These are phyloP conservation scores for Catamblyrhynchus diadema DNA, from an alignment of 2,797 vertebrate genomes.

Conservation along the genomic window DNA sequence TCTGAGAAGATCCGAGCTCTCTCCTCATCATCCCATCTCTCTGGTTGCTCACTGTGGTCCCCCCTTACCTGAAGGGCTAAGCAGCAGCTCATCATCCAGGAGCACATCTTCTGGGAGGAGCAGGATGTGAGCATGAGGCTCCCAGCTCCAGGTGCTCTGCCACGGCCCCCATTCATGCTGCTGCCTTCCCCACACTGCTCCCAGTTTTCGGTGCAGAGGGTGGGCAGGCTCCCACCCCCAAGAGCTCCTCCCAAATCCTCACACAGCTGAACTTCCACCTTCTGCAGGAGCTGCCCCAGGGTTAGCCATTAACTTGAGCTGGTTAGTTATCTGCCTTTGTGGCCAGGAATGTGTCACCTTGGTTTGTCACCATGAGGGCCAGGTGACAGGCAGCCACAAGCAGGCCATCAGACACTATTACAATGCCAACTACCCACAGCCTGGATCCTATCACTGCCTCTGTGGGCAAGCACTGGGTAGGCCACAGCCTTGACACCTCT, in stretches of 20 bases:
- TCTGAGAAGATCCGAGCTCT: not conserved
- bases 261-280: constrained; percentile 71
- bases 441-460: not conserved
- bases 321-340: constrained; percentile 35
- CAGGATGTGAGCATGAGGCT: not conserved
- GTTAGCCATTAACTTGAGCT: constrained; percentile 63
- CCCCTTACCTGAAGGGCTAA: constrained; percentile 76
- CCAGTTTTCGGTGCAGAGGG: rapidly evolving
- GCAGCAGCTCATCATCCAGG: constrained; percentile 72
- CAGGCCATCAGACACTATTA: not conserved
- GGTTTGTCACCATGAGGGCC: not conserved
- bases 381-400: not conserved
- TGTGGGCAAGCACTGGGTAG: not conserved
- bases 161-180: constrained; percentile 15
- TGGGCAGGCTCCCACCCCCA: not conserved
- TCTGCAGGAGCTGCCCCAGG: not conserved
- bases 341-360: not conserved
- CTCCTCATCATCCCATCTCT: not conserved
- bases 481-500: not conserved
- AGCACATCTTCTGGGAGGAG: not conserved
- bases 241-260: not conserved
- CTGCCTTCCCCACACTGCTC: not conserved
- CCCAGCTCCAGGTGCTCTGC: not conserved
- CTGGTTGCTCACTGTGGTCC: rapidly evolving
- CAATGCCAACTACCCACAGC: not conserved